Percentiles rank a stretch among this genome's conserved stretches.
Evolutionary conservation across 2,888 invertebrate species (phyloP).

Genomic region (Heliconius charithonia): DNA sequence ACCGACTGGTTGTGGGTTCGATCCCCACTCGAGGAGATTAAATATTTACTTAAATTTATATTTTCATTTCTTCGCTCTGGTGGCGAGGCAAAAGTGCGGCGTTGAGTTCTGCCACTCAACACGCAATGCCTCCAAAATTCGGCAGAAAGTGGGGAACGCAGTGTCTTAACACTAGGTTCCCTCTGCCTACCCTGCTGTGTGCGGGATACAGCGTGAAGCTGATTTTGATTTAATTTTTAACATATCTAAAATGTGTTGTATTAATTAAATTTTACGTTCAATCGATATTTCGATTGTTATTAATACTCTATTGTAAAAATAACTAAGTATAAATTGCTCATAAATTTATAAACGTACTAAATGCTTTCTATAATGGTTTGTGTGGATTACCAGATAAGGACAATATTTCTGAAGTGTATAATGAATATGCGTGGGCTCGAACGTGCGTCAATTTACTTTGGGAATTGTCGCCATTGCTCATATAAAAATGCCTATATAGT

Average conservation of each 20-base stretch:
- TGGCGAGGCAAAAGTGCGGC: no score
- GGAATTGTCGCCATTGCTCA: constrained; percentile 68
- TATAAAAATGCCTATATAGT: constrained; percentile 30
- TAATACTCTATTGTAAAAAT: not conserved
- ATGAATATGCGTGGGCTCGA: constrained; percentile 68
- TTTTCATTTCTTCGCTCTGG: no score
- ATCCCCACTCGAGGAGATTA: no score
- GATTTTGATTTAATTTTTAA: no score
- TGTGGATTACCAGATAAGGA: constrained; percentile 57
- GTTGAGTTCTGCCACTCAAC: no score
- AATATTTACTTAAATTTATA: no score
- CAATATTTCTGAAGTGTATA: constrained; percentile 60
- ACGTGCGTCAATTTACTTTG: constrained; percentile 78
- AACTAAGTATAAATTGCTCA: constrained; percentile 9
- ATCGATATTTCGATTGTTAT: not conserved
- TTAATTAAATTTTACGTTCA: not conserved
- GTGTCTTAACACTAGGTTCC: no score
- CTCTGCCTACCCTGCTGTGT: no score
- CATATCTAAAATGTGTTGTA: not conserved
- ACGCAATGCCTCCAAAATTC: no score
- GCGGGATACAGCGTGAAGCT: no score
- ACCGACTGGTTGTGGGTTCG: no score
- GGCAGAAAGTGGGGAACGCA: no score
- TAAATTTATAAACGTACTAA: constrained; percentile 38
- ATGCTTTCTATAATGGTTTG: constrained; percentile 48